phyloP scores from a whole-genome alignment of 2,888 invertebrate species.

The Cantharis rustica region DNA sequence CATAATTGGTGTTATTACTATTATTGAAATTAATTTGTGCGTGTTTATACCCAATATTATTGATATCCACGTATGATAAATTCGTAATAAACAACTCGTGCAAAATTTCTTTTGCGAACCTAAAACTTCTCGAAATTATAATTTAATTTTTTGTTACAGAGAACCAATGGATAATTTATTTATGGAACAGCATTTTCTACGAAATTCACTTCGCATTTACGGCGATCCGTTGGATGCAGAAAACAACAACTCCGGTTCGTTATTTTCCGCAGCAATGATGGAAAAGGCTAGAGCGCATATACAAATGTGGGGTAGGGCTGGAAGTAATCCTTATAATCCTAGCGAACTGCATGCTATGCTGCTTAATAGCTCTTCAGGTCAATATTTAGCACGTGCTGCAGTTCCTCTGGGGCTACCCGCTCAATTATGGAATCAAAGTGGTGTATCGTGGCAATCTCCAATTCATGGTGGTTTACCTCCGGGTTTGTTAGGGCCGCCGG shows the following conservation, averaged over 20 bases:
- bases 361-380: conserved; percentile 48
- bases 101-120: neutral
- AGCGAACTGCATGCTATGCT: conserved; percentile 53
- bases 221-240: conserved; percentile 61
- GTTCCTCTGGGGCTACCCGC: conserved; percentile 52
- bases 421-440: conserved; percentile 57
- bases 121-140: neutral
- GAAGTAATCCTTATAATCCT: conserved; percentile 61
- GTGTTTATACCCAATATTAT: conserved; percentile 5
- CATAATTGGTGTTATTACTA: conserved; percentile 6
- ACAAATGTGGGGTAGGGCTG: conserved; percentile 60
- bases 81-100: neutral
- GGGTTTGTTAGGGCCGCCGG: conserved; percentile 53
- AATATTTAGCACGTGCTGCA: conserved; percentile 50
- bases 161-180: conserved; percentile 82
- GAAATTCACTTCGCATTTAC: conserved; percentile 62
- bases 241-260: conserved; percentile 53
- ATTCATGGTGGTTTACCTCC: conserved; percentile 54
- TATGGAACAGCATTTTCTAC: conserved; percentile 77
- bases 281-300: conserved; percentile 62
- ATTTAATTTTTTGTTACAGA: conserved; percentile 49
- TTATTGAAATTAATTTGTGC: conserved; percentile 17
- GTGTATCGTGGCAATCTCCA: conserved; percentile 47
- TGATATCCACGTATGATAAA: neutral
- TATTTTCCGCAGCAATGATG: conserved; percentile 61